A percentile compares a stretch with the other conserved stretches of the same genome.
These are phyloP conservation scores for Gobionotothen gibberifrons DNA, from an alignment of 2,797 vertebrate genomes.

Conservation along the genomic window DNA sequence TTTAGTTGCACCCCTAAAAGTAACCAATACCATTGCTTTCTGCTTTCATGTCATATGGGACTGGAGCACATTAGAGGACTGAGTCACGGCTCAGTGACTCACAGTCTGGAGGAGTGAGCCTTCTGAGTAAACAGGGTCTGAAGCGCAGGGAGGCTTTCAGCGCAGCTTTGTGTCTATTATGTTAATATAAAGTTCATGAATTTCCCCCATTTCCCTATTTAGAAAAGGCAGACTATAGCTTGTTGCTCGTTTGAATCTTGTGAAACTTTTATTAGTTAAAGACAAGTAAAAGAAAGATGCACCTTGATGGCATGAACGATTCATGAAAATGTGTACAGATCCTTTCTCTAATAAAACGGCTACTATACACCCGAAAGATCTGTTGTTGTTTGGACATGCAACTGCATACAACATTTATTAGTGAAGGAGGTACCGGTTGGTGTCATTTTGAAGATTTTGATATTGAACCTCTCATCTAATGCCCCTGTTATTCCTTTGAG, in stretches of 20 bases:
- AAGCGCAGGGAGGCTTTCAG: not conserved
- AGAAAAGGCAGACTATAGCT: not conserved
- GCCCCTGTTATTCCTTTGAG: not conserved
- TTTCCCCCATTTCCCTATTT: not conserved
- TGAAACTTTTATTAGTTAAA: not conserved
- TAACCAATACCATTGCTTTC: not conserved
- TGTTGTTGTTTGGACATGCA: too few species aligned
- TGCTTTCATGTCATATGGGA: not conserved
- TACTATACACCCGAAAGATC: too few species aligned
- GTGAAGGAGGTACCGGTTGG: too few species aligned
- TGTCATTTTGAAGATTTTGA: not conserved
- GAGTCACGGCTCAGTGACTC: conserved; percentile 42
- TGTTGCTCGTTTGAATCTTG: not conserved
- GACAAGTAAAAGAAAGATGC: not conserved
- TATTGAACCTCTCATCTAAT: too few species aligned
- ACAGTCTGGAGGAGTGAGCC: conserved; percentile 20
- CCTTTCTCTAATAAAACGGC: too few species aligned
- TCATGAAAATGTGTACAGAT: too few species aligned
- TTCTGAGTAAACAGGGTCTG: conserved; percentile 18
- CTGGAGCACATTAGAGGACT: not conserved
- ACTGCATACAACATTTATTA: too few species aligned
- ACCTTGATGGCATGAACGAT: too few species aligned
- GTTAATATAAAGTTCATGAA: not conserved
- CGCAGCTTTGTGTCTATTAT: not conserved
- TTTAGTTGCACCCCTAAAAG: too few species aligned